These are phyloP conservation scores for Gobiocypris rarus DNA, from an alignment of 2,113 vertebrate genomes.

Conservation along the genomic window DNA sequence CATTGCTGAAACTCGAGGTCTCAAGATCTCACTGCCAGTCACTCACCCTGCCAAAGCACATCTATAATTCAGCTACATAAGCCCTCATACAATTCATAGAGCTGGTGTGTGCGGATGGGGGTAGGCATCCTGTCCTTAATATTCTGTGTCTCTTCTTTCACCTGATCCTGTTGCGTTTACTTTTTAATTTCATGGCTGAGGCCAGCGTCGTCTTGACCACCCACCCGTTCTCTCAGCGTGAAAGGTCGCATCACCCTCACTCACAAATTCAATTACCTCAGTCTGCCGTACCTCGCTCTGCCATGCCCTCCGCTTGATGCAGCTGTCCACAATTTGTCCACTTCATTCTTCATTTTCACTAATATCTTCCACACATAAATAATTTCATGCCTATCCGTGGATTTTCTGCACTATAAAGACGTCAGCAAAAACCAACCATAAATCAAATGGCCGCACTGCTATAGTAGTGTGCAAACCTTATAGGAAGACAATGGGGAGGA, in stretches of 20 bases:
- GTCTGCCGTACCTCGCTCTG: slow-evolving; percentile 8
- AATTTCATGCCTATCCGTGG: slow-evolving; percentile 57
- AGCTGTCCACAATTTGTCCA: slow-evolving; percentile 65
- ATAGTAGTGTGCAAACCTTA: background rate
- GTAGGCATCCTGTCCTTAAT: slow-evolving; percentile 1
- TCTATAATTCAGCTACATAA: slow-evolving; percentile 76
- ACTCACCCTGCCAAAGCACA: slow-evolving; percentile 66
- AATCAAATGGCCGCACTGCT: slow-evolving; percentile 47
- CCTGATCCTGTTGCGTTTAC: slow-evolving; percentile 60
- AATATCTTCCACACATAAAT: slow-evolving; percentile 51
- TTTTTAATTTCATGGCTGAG: slow-evolving; percentile 66
- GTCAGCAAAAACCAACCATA: slow-evolving; percentile 49
- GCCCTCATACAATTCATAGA: slow-evolving; percentile 75
- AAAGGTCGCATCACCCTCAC: slow-evolving; percentile 49
- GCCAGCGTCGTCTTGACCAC: slow-evolving; percentile 61
- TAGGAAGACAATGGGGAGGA: background rate
- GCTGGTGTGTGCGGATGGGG: slow-evolving; percentile 22
- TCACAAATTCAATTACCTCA: slow-evolving; percentile 63
- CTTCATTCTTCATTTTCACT: slow-evolving; percentile 55
- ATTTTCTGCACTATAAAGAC: slow-evolving; percentile 60
- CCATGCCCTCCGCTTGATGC: slow-evolving; percentile 43
- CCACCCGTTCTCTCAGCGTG: slow-evolving; percentile 35
- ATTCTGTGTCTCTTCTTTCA: slow-evolving; percentile 45
- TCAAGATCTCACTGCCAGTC: slow-evolving; percentile 76
- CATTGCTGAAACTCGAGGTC: slow-evolving; percentile 69